phyloP scores from a whole-genome alignment of 2,888 invertebrate species.

The Lasioglossum oenotherae region DNA sequence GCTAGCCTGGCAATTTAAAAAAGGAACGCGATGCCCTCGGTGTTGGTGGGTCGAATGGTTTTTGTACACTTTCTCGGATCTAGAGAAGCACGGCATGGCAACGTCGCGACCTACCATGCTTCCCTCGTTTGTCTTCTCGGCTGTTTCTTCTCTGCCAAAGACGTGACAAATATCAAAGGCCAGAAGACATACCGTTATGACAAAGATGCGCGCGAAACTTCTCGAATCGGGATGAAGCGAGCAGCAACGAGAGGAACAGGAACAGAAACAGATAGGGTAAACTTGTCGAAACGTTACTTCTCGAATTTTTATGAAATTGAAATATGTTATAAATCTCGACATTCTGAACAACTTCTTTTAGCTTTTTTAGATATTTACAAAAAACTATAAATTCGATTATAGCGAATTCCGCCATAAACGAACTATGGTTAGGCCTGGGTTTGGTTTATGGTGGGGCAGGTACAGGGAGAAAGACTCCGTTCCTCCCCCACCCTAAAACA shows the following conservation, averaged over 20 bases:
- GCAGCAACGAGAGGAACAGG: conserved; percentile 9
- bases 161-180: conserved; percentile 69
- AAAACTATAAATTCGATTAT: too few species aligned
- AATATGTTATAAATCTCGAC: too few species aligned
- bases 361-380: too few species aligned
- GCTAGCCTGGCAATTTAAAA: conserved; percentile 66
- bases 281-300: not conserved
- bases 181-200: conserved; percentile 63
- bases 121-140: conserved; percentile 56
- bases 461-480: too few species aligned
- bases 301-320: too few species aligned
- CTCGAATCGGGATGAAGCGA: conserved; percentile 35
- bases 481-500: too few species aligned
- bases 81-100: conserved; percentile 76
- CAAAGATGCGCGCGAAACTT: conserved; percentile 50
- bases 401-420: too few species aligned
- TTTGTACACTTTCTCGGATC: conserved; percentile 79
- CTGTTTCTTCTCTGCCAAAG: conserved; percentile 65
- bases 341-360: too few species aligned
- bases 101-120: conserved; percentile 73
- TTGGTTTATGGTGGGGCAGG: too few species aligned
- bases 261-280: not conserved
- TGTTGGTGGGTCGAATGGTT: conserved; percentile 74
- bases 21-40: conserved; percentile 65
- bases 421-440: too few species aligned